Evolutionary conservation across 2,797 vertebrate genomes (phyloP), one percentile per base, ranked within the genome.

Genomic region (Melanotaenia boesemani): DNA sequence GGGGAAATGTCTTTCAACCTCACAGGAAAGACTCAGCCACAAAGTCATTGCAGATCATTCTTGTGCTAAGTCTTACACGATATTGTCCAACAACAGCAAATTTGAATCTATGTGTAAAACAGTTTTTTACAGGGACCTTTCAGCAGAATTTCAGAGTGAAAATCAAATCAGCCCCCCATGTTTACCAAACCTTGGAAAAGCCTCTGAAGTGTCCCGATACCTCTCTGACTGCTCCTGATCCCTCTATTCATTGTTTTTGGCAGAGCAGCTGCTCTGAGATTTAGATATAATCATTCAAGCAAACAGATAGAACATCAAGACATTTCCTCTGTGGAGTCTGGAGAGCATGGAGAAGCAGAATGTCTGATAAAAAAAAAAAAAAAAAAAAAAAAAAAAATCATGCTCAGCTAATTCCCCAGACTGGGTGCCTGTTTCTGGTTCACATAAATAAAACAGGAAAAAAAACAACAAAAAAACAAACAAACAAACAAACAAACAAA

Each of bases 211-310:
- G 67, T 83, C 89, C 79, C 84, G 63, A 66, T 78, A 78, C 79
- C 75, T 82, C 82, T 86, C 67, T 3, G 54, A 68, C 70, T 70
- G 70, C 74, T 87, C 76, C 73, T 56, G 74, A 84, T 86, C 85
- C 81, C 66, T 86, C 78, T 70, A 44, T 84, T 88, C 88, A 76
- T 90, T 89, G 91, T 88, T 90, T 88, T 86, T 88, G 90, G 89
- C 85, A 86, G 79, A 88, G 85, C 92, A 94, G 93, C 92, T 94
- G 93, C 91, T 87, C 77, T 48, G 89, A 87, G 91, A 93, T 93
- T 92, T 92, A 93, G 92, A 93, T 91, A 88, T 94, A 92, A 94
- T 94, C 87, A 92, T 94, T 95, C 92, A 93, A 90, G 80, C 83
- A 85, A 88, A 89, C 88, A 89, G 88, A 88, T 82, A 90, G 90